Conservation (phyloP, 2,797 vertebrate species). For the Brachymystax lenok region DNA sequence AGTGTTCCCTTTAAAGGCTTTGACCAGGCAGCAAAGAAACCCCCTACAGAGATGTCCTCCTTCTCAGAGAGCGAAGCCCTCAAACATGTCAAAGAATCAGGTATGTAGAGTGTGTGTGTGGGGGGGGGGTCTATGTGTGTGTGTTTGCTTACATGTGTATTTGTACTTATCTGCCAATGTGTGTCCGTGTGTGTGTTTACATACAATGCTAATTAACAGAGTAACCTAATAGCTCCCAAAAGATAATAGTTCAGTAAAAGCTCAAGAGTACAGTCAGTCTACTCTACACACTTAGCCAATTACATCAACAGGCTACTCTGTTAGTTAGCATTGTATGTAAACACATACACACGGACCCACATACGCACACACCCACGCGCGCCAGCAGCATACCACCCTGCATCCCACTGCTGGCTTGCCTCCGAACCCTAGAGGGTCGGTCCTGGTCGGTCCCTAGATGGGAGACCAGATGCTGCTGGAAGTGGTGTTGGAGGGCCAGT, state of each 20-base stretch:
- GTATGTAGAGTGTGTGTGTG: constrained; percentile 60
- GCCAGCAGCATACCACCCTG: too few species aligned
- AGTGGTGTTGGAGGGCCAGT: too few species aligned
- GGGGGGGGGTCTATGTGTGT: not conserved
- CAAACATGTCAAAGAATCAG: constrained; percentile 82
- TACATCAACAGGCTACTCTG: not conserved
- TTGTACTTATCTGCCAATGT: not conserved
- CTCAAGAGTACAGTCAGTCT: not conserved
- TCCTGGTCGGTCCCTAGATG: too few species aligned
- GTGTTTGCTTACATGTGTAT: not conserved
- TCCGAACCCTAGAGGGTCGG: too few species aligned
- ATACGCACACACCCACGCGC: too few species aligned
- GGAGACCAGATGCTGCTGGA: too few species aligned
- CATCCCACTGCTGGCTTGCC: too few species aligned
- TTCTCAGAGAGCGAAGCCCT: constrained; percentile 90
- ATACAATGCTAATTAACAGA: not conserved
- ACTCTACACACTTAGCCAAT: not conserved
- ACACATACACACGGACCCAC: constrained; percentile 1
- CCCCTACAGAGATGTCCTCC: constrained; percentile 81
- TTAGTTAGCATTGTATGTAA: not conserved
- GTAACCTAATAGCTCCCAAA: not conserved
- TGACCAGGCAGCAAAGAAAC: constrained; percentile 63
- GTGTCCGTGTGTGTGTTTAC: constrained; percentile 6
- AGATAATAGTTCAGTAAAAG: not conserved
- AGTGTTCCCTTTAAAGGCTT: constrained; percentile 81